phyloP scores from a whole-genome alignment of 2,797 vertebrate species.

The Telmatherina bonti region DNA sequence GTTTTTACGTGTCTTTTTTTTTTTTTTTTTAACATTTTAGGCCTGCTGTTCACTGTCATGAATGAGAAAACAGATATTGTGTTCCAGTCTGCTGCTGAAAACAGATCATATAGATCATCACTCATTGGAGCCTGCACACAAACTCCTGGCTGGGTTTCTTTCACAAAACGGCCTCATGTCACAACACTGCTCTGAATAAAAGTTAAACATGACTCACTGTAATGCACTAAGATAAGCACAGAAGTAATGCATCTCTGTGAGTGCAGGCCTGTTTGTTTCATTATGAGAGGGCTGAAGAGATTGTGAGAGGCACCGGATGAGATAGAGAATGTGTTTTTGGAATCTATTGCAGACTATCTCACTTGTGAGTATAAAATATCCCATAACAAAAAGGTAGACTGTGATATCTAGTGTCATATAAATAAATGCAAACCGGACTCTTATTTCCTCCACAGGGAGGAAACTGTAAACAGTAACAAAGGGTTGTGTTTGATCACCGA shows the following conservation, averaged over 20 bases:
- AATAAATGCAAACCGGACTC: constrained; percentile 50
- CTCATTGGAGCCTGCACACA: constrained; percentile 28
- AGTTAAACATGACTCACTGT: constrained; percentile 69
- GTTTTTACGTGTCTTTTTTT: too few relatives aligned
- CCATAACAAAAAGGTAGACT: constrained; percentile 39
- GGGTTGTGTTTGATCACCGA: constrained; percentile 36
- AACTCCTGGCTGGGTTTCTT: constrained; percentile 58
- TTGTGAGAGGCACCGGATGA: constrained; percentile 39
- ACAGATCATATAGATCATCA: constrained; percentile 50
- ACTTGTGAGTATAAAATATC: constrained; percentile 56
- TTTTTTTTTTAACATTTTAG: not conserved
- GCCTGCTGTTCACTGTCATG: constrained; percentile 32
- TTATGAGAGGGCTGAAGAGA: constrained; percentile 63
- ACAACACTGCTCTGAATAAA: constrained; percentile 54
- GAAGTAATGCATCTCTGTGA: constrained; percentile 57
- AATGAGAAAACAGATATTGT: constrained; percentile 10
- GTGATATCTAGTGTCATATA: constrained; percentile 53
- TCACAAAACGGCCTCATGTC: constrained; percentile 52
- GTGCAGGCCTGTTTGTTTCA: constrained; percentile 66
- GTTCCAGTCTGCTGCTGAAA: constrained; percentile 12
- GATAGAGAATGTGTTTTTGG: constrained; percentile 32
- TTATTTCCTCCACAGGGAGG: constrained; percentile 38
- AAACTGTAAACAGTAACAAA: constrained; percentile 36
- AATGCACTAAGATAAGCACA: constrained; percentile 59
- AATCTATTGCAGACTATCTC: constrained; percentile 51